Evolutionary conservation across 2,113 vertebrate species (phyloP), one percentile per base, ranked within the genome.

Genomic region (Mustela nigripes): DNA sequence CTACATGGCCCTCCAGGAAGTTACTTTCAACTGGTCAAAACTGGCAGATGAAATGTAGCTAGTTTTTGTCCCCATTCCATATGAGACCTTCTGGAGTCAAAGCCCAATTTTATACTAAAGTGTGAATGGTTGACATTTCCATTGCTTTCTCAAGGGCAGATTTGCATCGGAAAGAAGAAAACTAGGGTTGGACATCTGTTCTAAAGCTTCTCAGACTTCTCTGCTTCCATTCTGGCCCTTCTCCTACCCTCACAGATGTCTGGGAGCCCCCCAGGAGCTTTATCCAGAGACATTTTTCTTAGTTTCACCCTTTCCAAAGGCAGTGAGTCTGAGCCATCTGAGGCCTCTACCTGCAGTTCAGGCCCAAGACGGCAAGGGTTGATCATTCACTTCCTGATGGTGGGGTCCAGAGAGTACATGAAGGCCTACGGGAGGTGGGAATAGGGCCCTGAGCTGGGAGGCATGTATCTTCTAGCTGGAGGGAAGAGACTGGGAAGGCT

Each of bases 71-170:
- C 39, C 63, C 24, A 42, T 0, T 14, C n/a, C 50, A 67, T 10
- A 58, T 33, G 67, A 83, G 15, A 33, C 62, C 18, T 83, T 94
- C 45, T 42, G 50, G 48, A 67, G 80, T 83, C 58, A 12, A 31
- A 87, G 50, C 42, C 86, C 74, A 24, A 42, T 82, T 92, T 93
- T 79, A 93, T 6, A 65, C 76, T 92, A 12, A 85, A 56, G n/a
- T 90, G 60, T 95, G 62, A 67, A 28, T 74, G 50, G 18, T 16
- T 92, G 69, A 73, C 48, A 50, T 69, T 48, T 11, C 7, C 7
- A 36, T 18, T 45, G 19, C 78, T 93, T 90, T 94, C 58, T 95
- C 28, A 60, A 95, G 45, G 82, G 73, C 33, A 93, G 74, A 76
- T 73, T 31, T 82, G 78, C 78, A 11, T 85, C 22, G 60, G 22